A percentile compares a stretch with the other conserved stretches of the same genome.
Conservation (phyloP, 1,140 invertebrate genomes). For the Polypedilum vanderplanki region DNA sequence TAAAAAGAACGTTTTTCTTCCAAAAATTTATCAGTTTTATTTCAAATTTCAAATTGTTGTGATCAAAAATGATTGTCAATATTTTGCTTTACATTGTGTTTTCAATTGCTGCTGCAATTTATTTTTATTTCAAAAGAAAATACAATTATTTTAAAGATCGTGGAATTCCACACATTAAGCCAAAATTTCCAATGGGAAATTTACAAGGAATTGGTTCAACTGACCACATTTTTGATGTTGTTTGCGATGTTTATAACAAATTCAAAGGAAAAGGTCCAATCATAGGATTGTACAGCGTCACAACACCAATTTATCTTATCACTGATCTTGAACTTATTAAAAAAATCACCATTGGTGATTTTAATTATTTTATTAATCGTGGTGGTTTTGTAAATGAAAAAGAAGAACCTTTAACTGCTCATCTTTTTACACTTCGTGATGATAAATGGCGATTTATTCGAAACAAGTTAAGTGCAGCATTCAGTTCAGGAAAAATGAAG, state of each 20-base stretch:
- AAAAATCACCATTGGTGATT: slow-evolving; percentile 49
- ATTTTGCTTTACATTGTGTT: neutral
- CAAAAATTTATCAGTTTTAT: no score
- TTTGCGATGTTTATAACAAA: neutral
- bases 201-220: slow-evolving; percentile 40
- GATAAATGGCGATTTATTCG: slow-evolving; percentile 53
- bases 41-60: no score
- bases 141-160: slow-evolving; percentile 38
- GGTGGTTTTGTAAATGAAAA: slow-evolving; percentile 35
- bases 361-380: slow-evolving; percentile 38
- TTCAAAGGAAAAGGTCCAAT: neutral
- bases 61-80: no score
- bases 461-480: slow-evolving; percentile 54
- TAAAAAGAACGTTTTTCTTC: no score
- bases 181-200: slow-evolving; percentile 47
- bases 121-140: neutral
- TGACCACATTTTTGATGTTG: slow-evolving; percentile 28
- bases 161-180: slow-evolving; percentile 43
- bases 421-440: slow-evolving; percentile 47
- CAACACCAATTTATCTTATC: slow-evolving; percentile 44
- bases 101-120: neutral
- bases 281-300: slow-evolving; percentile 46
- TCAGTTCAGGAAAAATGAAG: slow-evolving; percentile 57
- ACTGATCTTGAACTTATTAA: slow-evolving; percentile 51
- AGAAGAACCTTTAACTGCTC: slow-evolving; percentile 37